Conservation (phyloP, 1,140 invertebrate genomes). For the Temnothorax curvispinosus region DNA sequence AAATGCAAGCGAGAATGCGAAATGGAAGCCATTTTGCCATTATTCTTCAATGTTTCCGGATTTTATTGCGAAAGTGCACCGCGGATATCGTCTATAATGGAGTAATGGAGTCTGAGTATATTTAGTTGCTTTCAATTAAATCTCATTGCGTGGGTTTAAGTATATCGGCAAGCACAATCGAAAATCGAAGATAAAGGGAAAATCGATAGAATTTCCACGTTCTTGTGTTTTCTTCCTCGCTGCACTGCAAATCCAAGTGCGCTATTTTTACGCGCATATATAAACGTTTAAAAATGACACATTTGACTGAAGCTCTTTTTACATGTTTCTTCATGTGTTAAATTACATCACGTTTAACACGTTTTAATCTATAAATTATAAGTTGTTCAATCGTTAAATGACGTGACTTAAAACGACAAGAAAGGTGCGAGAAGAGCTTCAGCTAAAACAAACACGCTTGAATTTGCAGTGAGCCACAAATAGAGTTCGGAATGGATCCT, state of each 20-base stretch:
- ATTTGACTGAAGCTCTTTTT: too few species aligned
- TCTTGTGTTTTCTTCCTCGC: neutral
- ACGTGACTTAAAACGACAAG: too few species aligned
- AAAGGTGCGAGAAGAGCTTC: too few species aligned
- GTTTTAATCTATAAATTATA: too few species aligned
- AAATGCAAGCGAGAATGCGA: neutral
- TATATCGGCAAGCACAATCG: neutral
- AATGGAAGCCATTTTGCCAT: neutral
- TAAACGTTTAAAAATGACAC: too few species aligned
- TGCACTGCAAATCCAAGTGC: too few species aligned
- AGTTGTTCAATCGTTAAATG: too few species aligned
- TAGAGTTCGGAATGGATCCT: neutral
- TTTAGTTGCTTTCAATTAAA: slow-evolving; percentile 5
- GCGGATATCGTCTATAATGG: slow-evolving; percentile 2
- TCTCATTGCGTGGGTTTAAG: neutral
- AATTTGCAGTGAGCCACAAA: neutral
- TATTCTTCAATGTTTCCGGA: neutral
- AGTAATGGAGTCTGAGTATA: neutral
- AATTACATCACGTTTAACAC: too few species aligned
- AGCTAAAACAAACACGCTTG: too few species aligned
- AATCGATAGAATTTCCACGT: neutral
- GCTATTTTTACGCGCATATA: too few species aligned
- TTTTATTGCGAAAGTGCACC: neutral
- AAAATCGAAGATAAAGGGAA: neutral
- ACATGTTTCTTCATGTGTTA: too few species aligned